Evolutionary conservation across 2,113 vertebrate genomes (phyloP).

Genomic region (Dasyurus viverrinus): DNA sequence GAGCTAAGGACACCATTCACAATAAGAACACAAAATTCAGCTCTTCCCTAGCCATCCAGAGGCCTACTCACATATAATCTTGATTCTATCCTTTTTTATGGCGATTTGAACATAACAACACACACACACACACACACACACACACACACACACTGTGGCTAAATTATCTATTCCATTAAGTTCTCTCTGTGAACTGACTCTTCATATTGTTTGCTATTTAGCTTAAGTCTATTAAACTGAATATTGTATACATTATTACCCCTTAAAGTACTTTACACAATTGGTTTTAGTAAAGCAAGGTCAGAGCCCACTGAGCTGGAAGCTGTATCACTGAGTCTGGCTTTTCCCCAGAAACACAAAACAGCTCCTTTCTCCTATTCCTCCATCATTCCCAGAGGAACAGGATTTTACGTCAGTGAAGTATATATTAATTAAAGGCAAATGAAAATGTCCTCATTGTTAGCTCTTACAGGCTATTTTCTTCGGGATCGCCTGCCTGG

Average conservation of each 20-base stretch:
- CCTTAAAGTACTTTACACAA: conserved; percentile 74
- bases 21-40: not conserved
- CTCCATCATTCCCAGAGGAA: conserved; percentile 68
- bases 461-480: conserved; percentile 87
- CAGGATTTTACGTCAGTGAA: conserved; percentile 67
- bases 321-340: conserved; percentile 64
- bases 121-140: not conserved
- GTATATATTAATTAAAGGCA: conserved; percentile 82
- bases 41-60: not conserved
- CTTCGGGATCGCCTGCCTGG: conserved; percentile 84
- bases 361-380: conserved; percentile 54
- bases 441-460: conserved; percentile 82
- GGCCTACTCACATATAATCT: not conserved
- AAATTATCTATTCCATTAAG: conserved; percentile 34
- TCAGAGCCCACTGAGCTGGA: conserved; percentile 70
- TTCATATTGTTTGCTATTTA: conserved; percentile 71
- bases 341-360: conserved; percentile 57
- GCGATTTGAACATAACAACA: not conserved
- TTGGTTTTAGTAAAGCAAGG: conserved; percentile 75
- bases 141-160: not conserved
- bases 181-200: conserved; percentile 54
- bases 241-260: conserved; percentile 74
- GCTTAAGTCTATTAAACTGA: conserved; percentile 71
- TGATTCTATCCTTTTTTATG: not conserved
- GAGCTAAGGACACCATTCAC: not conserved